These are phyloP conservation scores for Xiphorhynchus erythropygius DNA, from an alignment of 2,797 vertebrate genomes.

Conservation along the genomic window DNA sequence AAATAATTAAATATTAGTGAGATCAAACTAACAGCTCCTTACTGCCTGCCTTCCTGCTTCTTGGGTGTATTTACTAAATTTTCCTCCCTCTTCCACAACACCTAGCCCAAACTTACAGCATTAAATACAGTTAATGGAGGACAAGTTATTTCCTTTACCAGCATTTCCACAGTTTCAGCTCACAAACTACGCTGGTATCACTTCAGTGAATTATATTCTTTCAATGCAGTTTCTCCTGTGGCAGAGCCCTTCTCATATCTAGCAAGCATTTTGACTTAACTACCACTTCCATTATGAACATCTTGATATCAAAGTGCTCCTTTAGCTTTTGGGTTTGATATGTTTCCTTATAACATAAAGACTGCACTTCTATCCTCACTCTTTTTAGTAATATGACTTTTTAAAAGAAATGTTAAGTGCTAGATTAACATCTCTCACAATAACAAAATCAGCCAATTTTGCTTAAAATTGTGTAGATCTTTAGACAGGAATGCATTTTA, in stretches of 20 bases:
- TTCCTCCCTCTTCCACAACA: fast-evolving
- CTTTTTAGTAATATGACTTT: neutral
- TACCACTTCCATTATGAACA: fast-evolving
- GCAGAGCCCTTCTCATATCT: neutral
- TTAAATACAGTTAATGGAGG: neutral
- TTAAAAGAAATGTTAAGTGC: neutral
- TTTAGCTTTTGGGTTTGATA: fast-evolving
- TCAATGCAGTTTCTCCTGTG: fast-evolving
- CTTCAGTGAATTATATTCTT: neutral
- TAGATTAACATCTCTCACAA: neutral
- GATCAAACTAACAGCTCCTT: neutral
- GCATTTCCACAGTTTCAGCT: neutral
- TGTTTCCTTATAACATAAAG: neutral
- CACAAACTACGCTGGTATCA: neutral
- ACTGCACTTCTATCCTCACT: neutral
- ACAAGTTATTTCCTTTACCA: neutral
- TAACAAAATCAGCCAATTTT: neutral
- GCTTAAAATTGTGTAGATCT: neutral
- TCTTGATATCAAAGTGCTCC: neutral
- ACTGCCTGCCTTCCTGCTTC: neutral
- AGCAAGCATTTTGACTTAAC: neutral
- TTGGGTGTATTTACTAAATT: neutral
- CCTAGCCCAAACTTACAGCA: neutral
- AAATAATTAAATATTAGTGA: neutral
- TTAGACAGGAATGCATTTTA: neutral